Conservation (phyloP, 1,140 invertebrate species). For the Xylocopa sonorina region DNA sequence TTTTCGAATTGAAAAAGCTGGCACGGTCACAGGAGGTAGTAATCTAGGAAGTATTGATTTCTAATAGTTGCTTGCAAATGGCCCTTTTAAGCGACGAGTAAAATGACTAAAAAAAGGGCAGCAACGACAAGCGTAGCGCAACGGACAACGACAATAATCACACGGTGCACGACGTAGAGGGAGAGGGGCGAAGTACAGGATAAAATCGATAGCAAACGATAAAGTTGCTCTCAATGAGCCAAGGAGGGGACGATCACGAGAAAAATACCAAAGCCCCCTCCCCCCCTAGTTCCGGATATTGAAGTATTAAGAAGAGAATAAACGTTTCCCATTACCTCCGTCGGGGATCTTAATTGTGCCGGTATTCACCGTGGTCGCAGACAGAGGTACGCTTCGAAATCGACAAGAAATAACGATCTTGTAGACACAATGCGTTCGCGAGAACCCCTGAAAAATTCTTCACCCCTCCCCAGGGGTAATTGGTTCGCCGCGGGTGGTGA, state of each 20-base stretch:
- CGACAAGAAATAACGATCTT: slow-evolving; percentile 64
- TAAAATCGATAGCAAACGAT: slow-evolving; percentile 35
- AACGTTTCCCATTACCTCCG: slow-evolving; percentile 52
- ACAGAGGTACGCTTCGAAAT: slow-evolving; percentile 46
- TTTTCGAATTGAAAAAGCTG: not conserved
- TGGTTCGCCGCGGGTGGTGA: slow-evolving; percentile 63
- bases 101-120: slow-evolving; percentile 11
- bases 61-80: slow-evolving; percentile 7
- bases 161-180: not conserved
- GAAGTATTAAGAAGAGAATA: slow-evolving; percentile 46
- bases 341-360: slow-evolving; percentile 52
- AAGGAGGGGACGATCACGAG: slow-evolving; percentile 10
- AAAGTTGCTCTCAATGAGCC: slow-evolving; percentile 10
- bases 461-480: slow-evolving; percentile 52
- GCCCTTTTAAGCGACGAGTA: not conserved
- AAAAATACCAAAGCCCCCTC: slow-evolving; percentile 20
- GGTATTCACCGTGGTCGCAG: slow-evolving; percentile 42
- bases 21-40: too few species aligned
- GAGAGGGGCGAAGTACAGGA: not conserved
- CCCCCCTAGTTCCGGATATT: slow-evolving; percentile 28
- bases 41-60: slow-evolving; percentile 17
- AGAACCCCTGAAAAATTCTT: slow-evolving; percentile 54
- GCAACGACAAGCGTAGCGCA: not conserved
- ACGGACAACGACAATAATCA: not conserved
- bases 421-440: slow-evolving; percentile 41